Base-by-base conservation (phyloP, 2,888 invertebrate species). In the Epistrophella euchroma region DNA sequence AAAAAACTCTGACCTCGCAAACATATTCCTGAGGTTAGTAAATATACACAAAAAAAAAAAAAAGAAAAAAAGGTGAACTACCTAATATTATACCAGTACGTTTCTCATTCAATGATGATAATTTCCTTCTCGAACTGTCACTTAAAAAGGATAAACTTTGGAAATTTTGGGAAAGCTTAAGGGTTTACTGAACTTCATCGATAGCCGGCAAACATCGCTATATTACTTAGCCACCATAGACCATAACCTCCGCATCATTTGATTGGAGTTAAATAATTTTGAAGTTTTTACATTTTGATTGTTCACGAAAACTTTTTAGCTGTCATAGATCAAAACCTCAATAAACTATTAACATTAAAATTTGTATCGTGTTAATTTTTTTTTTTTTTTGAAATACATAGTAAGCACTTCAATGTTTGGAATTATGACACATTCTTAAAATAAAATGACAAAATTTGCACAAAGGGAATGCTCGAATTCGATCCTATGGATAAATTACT, bases 61-160 rank as follows among this genome's bases (percentile, higher is more conserved):
- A 75, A 40, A 7, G 2, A 66, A 47, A 22, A 47, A 22, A 70
- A 52, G 70, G 68, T 74, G 77, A 72, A 73, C 55, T 32, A 62
- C 28, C 52, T 80, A 70, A 66, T 64, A 71, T 58, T 66, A n/a
- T n/a, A 60, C 15, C 40, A 60, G 22, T 47, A 60, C 37, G 40
- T 19, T 70, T 45, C 50, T 50, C 76, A 62, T 68, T 76, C 45
- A 55, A 86, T n/a, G 77, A 71, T 77, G 60, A n/a, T 70, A 70
- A 77, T 70, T 71, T 25, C 4, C 28, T 22, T 17, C 55, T 56
- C 58, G n/a, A n/a, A 60, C 56, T 81, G 77, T 77, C 77, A 77
- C 80, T 86, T 74, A 74, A 71, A 73, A 81, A 35, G 86, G 86
- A 81, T 81, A 66, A 85, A 76, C 80, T 85, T 86, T 74, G 45